Percentiles rank a stretch among this genome's conserved stretches.
Evolutionary conservation across 2,797 vertebrate genomes (phyloP).

Genomic region (Clarias platycephalus): DNA sequence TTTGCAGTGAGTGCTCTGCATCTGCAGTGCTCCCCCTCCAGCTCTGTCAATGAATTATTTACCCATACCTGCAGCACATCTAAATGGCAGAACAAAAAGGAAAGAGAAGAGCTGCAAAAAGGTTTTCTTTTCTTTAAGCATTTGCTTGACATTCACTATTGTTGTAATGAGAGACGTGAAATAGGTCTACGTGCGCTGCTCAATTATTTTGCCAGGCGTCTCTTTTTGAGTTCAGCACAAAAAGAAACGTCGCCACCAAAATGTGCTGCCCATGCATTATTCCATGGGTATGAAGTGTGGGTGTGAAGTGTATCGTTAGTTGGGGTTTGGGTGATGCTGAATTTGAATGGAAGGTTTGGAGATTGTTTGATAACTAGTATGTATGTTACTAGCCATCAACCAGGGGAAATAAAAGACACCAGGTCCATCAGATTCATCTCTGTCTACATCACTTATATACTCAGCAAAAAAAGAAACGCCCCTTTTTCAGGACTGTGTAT

Average conservation of each 20-base stretch:
- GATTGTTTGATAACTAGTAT: not conserved
- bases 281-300: not conserved
- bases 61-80: constrained; percentile 51
- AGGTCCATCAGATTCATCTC: not conserved
- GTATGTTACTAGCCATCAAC: not conserved
- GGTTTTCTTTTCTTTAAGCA: constrained; percentile 37
- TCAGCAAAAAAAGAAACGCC: too few species aligned
- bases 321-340: not conserved
- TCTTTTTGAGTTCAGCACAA: not conserved
- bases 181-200: constrained; percentile 11
- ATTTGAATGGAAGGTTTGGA: not conserved
- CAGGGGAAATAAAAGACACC: not conserved
- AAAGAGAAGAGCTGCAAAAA: constrained; percentile 42
- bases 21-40: constrained; percentile 46
- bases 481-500: too few species aligned
- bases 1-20: constrained; percentile 45
- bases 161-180: constrained; percentile 37
- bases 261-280: not conserved
- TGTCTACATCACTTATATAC: not conserved
- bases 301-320: not conserved
- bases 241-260: too few species aligned
- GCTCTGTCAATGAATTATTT: constrained; percentile 57
- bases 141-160: constrained; percentile 39
- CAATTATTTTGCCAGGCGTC: not conserved
- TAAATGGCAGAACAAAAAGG: constrained; percentile 49